Evolutionary conservation across 2,797 vertebrate species (phyloP), one percentile per base, ranked within the genome.

Genomic region (Myotis myotis): DNA sequence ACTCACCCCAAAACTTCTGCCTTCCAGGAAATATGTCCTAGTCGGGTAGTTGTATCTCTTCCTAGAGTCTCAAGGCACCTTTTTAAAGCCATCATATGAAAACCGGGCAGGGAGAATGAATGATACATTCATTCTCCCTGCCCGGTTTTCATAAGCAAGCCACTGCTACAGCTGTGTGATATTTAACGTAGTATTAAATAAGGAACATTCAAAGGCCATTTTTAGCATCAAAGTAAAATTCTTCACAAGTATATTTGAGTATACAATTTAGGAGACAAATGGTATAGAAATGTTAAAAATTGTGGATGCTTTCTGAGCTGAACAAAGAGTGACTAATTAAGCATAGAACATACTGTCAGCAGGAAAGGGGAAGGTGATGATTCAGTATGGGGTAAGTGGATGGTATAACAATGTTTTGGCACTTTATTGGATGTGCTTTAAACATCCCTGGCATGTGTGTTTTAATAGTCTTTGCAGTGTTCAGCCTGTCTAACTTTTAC

Each of bases 301-400:
- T 79, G 22, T 70, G 6, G 70, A 81, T 22, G 13, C 11, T 81
- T 74, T 41, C 44, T 86, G 44, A 30, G 78, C 47, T 25, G 76
- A 95, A 96, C 41, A 57, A 89, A 79, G 16, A 15, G n/a, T 7
- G 93, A 93, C 57, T 94, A 92, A 92, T 84, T 82, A 82, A 78
- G 30, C 60, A 57, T 2, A 84, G 84, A 53, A 25, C 55, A 80
- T 47, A 74, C 1, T 84, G 71, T 85, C 57, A 51, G 47, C 74
- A 93, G 92, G 79, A 80, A 71, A 71, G 62, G 80, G n/a, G 78
- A 49, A 47, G 44, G 22, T 20, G 38, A 72, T 95, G 93, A 95
- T 83, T 97, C 89, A 72, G 28, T 89, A 19, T 89, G 64, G 64
- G 33, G 28, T 76, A 80, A 94, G 84, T 23, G 64, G 81, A 80